Conservation (phyloP, 1,140 invertebrate species). For the Phortica variegata region DNA sequence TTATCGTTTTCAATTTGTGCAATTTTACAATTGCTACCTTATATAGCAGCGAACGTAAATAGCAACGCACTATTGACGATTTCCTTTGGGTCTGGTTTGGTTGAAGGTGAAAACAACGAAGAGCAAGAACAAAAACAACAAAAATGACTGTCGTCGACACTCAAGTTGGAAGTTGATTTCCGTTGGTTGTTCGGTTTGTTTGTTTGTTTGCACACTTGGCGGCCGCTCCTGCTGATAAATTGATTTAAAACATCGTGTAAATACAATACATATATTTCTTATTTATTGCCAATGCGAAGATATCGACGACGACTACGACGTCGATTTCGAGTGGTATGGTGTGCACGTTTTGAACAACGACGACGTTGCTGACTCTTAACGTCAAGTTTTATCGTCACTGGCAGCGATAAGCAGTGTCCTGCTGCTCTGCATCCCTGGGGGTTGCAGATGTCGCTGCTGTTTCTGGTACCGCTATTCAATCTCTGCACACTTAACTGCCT, state of each 20-base stretch:
- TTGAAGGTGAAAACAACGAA: slow-evolving; percentile 1
- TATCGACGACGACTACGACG: slow-evolving; percentile 4
- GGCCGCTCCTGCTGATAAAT: slow-evolving; percentile 32
- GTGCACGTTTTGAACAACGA: too few relatives aligned
- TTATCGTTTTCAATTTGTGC: slow-evolving; percentile 9
- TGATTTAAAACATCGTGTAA: slow-evolving; percentile 41
- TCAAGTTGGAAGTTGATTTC: background rate
- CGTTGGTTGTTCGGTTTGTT: too few relatives aligned
- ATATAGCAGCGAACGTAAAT: too few relatives aligned
- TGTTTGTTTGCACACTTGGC: background rate
- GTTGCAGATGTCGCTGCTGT: slow-evolving; percentile 6
- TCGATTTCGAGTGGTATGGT: too few relatives aligned
- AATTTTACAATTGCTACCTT: slow-evolving; percentile 31
- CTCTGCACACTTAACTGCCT: slow-evolving; percentile 29
- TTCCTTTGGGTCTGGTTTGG: too few relatives aligned
- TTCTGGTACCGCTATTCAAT: slow-evolving; percentile 9
- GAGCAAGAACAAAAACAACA: background rate
- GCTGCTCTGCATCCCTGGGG: background rate
- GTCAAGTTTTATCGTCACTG: background rate
- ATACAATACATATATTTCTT: slow-evolving; percentile 20
- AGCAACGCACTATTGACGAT: too few relatives aligned
- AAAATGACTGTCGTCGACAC: background rate
- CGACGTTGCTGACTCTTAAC: too few relatives aligned
- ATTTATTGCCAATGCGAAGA: slow-evolving; percentile 34
- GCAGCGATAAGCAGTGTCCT: background rate